These are phyloP conservation scores for Helarctos malayanus DNA, from an alignment of 2,797 vertebrate species.

Conservation along the genomic window DNA sequence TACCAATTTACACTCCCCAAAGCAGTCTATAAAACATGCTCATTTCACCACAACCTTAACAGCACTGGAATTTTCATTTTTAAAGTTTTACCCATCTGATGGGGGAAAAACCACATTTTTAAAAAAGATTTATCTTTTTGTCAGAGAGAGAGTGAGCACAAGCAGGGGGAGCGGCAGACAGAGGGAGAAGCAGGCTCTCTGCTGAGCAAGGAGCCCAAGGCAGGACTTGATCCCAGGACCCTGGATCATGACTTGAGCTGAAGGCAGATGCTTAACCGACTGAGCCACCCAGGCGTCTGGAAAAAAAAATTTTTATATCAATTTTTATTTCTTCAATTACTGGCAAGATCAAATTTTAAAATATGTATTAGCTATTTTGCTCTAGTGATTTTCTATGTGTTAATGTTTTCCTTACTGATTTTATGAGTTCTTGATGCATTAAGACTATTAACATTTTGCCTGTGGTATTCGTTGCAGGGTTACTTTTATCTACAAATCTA, in stretches of 20 bases:
- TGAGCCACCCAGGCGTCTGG: too few relatives aligned
- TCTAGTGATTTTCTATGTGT: not conserved
- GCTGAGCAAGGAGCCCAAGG: too few relatives aligned
- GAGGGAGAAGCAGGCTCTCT: too few relatives aligned
- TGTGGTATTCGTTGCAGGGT: not conserved
- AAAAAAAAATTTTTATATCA: conserved; percentile 10
- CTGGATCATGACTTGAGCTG: too few relatives aligned
- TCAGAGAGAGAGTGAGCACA: too few relatives aligned
- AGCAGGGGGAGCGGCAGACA: too few relatives aligned
- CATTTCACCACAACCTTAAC: conserved; percentile 38
- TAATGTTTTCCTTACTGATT: conserved; percentile 63
- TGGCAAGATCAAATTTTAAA: conserved; percentile 48
- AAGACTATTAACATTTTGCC: conserved; percentile 41
- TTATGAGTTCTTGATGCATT: conserved; percentile 43
- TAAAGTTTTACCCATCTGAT: not conserved
- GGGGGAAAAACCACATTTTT: not conserved
- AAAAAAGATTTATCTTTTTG: not conserved
- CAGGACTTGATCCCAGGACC: too few relatives aligned
- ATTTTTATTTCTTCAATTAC: conserved; percentile 54
- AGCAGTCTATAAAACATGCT: conserved; percentile 21
- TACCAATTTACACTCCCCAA: not conserved
- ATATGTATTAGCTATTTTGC: conserved; percentile 31
- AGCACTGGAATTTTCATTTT: conserved; percentile 15
- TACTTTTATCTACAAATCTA: not conserved
- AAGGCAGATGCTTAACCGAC: too few relatives aligned